Base-by-base conservation (phyloP, 2,888 invertebrate genomes). In the Polietes domitor region DNA sequence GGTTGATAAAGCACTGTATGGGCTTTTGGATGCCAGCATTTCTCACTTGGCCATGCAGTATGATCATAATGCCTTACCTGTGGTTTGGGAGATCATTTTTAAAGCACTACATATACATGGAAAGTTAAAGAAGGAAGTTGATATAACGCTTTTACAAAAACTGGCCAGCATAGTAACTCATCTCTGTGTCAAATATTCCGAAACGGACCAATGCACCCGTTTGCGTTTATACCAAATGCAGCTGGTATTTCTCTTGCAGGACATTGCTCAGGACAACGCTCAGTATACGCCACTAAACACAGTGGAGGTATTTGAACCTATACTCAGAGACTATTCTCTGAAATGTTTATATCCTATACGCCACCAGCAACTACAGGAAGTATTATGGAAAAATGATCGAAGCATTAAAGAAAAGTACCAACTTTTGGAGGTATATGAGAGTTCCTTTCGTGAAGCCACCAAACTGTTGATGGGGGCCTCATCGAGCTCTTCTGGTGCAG, bases 141-240 rank as follows among this genome's bases (percentile, higher is more conserved):
- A 88, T 1, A 15, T 78, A 0, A 0, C 2, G 4, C 6, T 75
- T 32, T 53, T 89, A 50, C 15, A 77, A 21, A 83, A 83, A 6
- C 24, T 91, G 4, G 72, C 82, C 0, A 4, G 21, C 10, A 84
- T 87, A 12, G 86, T 86, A 1, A 21, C 37, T 5, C 82, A 78
- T 0, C 63, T 90, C 2, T 80, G 85, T 0, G 4, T 26, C 0
- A 85, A 85, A 6, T 88, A 86, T 43, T 15, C 81, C 0, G 63
- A 82, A 0, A 83, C 85, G 6, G 85, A 86, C 24, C 87, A 86
- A n/a, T 86, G 88, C 3, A 83, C 85, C 17, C 82, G 88, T 12
- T 87, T 89, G 2, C 89, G 91, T 2, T 82, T 91, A 0, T 86
- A 89, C 21, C 89, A 89, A 10, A 55, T 90, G 2, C 81, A 89